Conservation (phyloP, 2,797 vertebrate genomes). For the Phalanger gymnotis region DNA sequence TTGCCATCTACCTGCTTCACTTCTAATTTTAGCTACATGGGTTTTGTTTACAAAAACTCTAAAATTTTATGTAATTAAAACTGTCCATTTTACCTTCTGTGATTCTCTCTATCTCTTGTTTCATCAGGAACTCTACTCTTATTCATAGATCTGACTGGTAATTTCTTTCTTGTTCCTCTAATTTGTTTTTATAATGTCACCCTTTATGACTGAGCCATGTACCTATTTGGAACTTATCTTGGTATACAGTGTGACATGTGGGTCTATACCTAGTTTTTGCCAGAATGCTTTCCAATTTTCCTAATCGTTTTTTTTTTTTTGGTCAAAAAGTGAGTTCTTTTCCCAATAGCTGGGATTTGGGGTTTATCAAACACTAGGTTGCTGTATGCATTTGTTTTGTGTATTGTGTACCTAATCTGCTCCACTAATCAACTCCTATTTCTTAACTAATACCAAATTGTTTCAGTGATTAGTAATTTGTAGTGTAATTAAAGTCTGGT, state of each 20-base stretch:
- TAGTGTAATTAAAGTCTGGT: too few relatives aligned
- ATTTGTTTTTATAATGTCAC: neutral
- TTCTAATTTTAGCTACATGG: neutral
- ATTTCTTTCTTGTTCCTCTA: neutral
- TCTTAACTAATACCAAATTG: too few relatives aligned
- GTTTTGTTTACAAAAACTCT: neutral
- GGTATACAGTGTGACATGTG: too few relatives aligned
- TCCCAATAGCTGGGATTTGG: too few relatives aligned
- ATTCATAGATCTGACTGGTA: neutral
- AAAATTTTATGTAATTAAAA: neutral
- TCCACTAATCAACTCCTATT: too few relatives aligned
- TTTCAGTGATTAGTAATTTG: too few relatives aligned
- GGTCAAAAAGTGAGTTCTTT: too few relatives aligned
- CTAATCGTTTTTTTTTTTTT: neutral
- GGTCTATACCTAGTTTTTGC: too few relatives aligned
- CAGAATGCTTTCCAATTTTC: neutral
- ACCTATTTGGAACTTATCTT: neutral
- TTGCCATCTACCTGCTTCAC: neutral
- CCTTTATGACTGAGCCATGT: neutral
- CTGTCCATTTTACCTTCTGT: neutral
- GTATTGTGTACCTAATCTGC: too few relatives aligned
- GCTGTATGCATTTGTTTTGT: too few relatives aligned
- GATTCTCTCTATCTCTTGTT: neutral
- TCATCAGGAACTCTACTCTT: neutral
- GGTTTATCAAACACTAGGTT: too few relatives aligned